Conservation (phyloP, 1,140 invertebrate species). For the Bombus superbus region DNA sequence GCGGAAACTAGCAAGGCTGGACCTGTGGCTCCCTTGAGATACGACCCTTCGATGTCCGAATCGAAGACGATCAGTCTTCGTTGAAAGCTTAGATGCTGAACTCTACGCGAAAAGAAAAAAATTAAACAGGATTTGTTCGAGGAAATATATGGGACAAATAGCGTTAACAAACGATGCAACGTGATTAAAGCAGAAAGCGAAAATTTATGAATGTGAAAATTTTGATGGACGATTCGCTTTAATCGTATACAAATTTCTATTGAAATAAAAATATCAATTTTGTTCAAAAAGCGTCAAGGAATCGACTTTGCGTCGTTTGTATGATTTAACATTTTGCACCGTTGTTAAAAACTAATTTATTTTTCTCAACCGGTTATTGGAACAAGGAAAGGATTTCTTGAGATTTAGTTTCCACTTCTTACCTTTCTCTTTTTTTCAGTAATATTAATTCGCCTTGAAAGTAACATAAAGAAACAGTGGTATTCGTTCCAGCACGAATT, state of each 20-base stretch:
- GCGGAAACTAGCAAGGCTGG: not conserved
- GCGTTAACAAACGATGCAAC: not conserved
- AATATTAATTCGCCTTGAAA: too few species aligned
- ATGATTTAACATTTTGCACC: not conserved
- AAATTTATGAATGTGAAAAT: not conserved
- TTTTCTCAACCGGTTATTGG: too few species aligned
- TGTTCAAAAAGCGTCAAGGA: not conserved
- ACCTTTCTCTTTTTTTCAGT: too few species aligned
- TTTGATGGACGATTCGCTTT: not conserved
- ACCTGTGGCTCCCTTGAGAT: constrained; percentile 5
- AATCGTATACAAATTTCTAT: too few species aligned
- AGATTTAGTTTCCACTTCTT: too few species aligned
- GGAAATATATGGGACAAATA: not conserved
- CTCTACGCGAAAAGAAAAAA: not conserved
- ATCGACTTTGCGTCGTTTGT: not conserved
- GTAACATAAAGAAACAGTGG: too few species aligned
- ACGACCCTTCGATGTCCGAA: not conserved
- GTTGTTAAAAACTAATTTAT: too few species aligned
- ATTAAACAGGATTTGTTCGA: not conserved
- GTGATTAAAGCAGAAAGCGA: not conserved
- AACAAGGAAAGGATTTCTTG: too few species aligned
- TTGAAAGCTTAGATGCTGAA: not conserved
- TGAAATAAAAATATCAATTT: not conserved
- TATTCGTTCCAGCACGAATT: too few species aligned
- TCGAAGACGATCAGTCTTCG: constrained; percentile 30